These are phyloP conservation scores for Discoglossus pictus DNA, from an alignment of 2,797 vertebrate species.

Conservation along the genomic window DNA sequence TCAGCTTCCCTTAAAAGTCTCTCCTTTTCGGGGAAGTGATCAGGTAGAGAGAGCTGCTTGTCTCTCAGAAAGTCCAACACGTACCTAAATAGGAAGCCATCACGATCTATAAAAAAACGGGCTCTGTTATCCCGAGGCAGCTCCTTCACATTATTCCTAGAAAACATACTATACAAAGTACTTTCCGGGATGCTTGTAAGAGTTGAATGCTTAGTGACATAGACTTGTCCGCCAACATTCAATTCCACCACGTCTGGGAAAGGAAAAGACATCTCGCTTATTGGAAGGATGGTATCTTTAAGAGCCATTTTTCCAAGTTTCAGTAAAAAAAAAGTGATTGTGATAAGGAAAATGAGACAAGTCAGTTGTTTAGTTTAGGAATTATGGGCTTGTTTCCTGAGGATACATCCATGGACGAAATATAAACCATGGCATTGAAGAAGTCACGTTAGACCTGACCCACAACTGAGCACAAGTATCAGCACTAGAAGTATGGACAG, in stretches of 20 bases:
- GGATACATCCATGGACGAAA: conserved; percentile 57
- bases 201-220: conserved; percentile 83
- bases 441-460: conserved; percentile 25
- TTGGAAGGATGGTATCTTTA: conserved; percentile 83
- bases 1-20: conserved; percentile 83
- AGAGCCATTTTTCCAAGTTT: conserved; percentile 72
- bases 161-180: conserved; percentile 80
- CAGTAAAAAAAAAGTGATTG: conserved; percentile 14
- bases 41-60: conserved; percentile 82
- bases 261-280: conserved; percentile 79
- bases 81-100: conserved; percentile 88
- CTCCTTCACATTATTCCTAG: conserved; percentile 70
- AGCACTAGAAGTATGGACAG: conserved; percentile 40
- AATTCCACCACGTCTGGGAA: conserved; percentile 87
- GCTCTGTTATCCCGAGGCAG: conserved; percentile 83
- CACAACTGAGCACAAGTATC: conserved; percentile 46
- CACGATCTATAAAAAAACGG: conserved; percentile 87
- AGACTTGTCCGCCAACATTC: conserved; percentile 87
- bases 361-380: conserved; percentile 46
- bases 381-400: conserved; percentile 17
- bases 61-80: conserved; percentile 85
- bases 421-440: no score
- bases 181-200: conserved; percentile 84
- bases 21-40: conserved; percentile 86
- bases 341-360: neutral